Base-by-base conservation (phyloP, 2,113 vertebrate genomes). In the Corydoras maculifer region DNA sequence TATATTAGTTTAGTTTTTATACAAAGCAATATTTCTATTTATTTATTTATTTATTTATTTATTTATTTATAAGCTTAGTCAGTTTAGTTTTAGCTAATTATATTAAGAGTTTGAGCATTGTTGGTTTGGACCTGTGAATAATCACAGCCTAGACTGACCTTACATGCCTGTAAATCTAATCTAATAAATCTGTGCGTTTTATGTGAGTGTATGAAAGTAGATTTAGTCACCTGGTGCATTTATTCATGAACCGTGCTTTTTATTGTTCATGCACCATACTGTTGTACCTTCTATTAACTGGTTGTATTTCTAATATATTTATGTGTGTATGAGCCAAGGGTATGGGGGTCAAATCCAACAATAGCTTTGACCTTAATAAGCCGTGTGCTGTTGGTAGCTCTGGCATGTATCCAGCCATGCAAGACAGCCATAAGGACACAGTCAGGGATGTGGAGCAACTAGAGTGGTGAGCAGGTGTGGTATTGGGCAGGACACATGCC, bases 341-440 rank as follows among this genome's bases (percentile, higher is more conserved):
- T 65, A 54, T 57, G 53, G 62, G 14, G 15, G 63, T 35, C 50
- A 32, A 70, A 59, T 51, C 54, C 58, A 63, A 75, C 58, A 68
- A 74, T 54, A 68, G 5, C 14, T 5, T 62, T 74, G 12, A 62
- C 73, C 65, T 63, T 71, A 71, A 66, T 62, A 10, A 67, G 68
- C 62, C 13, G 53, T 58, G 60, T 75, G 60, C 32, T 18, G 15
- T 54, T 67, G 58, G 64, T 48, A 8, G n/a, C 49, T 32, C 55
- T 15, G 65, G 50, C 58, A 54, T 12, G 8, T 43, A 70, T 32
- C 62, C 58, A 61, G 48, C 14, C 49, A 51, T 18, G 65, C 7
- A 58, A 9, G 31, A 54, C 43, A 69, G 64, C 62, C 71, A 70
- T 62, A 77, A 55, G 67, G 57, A 61, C 62, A 49, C 62, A 15